A percentile compares a stretch with the other conserved stretches of the same genome.
Conservation (phyloP, 37 sponge, comb jelly and placozoan genomes). For the Cliona cf. orientalis region DNA sequence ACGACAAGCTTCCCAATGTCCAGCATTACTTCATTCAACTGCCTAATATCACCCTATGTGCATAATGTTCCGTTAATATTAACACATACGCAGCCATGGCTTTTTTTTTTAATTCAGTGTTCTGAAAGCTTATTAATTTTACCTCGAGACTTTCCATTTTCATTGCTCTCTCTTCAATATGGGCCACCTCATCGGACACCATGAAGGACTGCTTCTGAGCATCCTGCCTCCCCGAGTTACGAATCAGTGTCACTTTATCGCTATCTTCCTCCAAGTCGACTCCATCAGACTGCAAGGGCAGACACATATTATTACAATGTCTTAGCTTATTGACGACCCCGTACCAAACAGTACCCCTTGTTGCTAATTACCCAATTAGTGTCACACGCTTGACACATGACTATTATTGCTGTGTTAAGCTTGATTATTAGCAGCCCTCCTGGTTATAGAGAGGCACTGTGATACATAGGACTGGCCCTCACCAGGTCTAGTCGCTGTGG, state of each 20-base stretch:
- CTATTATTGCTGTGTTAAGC: too few species aligned
- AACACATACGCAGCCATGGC: neutral
- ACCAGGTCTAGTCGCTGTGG: neutral
- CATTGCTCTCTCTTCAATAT: slow-evolving; percentile 13
- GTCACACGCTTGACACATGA: too few species aligned
- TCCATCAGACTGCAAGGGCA: slow-evolving; percentile 16
- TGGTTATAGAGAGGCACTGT: neutral
- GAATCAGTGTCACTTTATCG: neutral
- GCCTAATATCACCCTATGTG: slow-evolving; percentile 7
- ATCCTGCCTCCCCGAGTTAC: neutral
- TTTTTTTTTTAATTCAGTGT: too few species aligned
- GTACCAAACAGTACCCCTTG: neutral
- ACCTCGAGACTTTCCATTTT: slow-evolving; percentile 33
- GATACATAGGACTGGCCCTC: neutral
- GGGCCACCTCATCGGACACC: neutral
- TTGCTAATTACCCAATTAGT: neutral
- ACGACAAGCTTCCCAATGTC: slow-evolving; percentile 16
- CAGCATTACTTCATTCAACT: slow-evolving; percentile 21
- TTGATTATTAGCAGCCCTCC: too few species aligned
- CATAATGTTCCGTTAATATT: neutral
- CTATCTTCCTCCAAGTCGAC: neutral
- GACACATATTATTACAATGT: neutral
- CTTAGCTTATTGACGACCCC: neutral
- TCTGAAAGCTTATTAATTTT: too few species aligned
- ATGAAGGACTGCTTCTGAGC: slow-evolving; percentile 1